A percentile compares a stretch with the other conserved stretches of the same genome.
Evolutionary conservation across 1,140 invertebrate species (phyloP).

Genomic region (Harlomillsia oculata): DNA sequence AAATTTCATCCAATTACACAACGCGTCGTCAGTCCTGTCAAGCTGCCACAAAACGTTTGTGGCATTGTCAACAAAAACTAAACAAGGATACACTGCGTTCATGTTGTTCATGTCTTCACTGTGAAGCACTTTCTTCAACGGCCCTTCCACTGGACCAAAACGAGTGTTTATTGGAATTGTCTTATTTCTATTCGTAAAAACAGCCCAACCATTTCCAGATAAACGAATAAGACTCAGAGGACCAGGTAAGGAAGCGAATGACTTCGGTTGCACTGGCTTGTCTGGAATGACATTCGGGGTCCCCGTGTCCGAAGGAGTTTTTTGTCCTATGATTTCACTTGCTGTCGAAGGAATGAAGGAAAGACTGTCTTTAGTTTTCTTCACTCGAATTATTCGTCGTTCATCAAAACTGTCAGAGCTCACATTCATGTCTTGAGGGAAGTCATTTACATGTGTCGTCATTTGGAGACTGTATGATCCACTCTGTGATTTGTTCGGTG

Average conservation of each 20-base stretch:
- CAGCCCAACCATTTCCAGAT: slow-evolving; percentile 9
- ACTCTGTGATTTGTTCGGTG: neutral
- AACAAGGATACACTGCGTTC: slow-evolving; percentile 28
- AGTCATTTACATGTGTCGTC: slow-evolving; percentile 3
- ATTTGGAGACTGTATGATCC: slow-evolving; percentile 5
- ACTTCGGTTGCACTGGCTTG: slow-evolving; percentile 30
- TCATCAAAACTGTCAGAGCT: slow-evolving; percentile 28
- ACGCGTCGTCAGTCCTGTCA: slow-evolving; percentile 29
- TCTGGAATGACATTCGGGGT: slow-evolving; percentile 29
- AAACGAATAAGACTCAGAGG: slow-evolving; percentile 18
- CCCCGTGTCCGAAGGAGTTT: neutral
- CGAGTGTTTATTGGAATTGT: slow-evolving; percentile 17
- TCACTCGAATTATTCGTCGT: slow-evolving; percentile 30
- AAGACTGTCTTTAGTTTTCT: slow-evolving; percentile 25
- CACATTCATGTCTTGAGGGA: neutral
- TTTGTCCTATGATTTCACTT: neutral
- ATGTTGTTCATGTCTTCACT: slow-evolving; percentile 22
- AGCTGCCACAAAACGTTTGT: slow-evolving; percentile 28
- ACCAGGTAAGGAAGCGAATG: slow-evolving; percentile 25
- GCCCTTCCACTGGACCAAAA: slow-evolving; percentile 33
- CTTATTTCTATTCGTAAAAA: slow-evolving; percentile 25
- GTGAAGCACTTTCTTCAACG: slow-evolving; percentile 23
- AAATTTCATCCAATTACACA: slow-evolving; percentile 35
- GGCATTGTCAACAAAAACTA: slow-evolving; percentile 25
- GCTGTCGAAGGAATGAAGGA: neutral